Percentiles rank a stretch among this genome's conserved stretches.
Conservation (phyloP, 2,888 invertebrate genomes). For the Sicus ferrugineus region DNA sequence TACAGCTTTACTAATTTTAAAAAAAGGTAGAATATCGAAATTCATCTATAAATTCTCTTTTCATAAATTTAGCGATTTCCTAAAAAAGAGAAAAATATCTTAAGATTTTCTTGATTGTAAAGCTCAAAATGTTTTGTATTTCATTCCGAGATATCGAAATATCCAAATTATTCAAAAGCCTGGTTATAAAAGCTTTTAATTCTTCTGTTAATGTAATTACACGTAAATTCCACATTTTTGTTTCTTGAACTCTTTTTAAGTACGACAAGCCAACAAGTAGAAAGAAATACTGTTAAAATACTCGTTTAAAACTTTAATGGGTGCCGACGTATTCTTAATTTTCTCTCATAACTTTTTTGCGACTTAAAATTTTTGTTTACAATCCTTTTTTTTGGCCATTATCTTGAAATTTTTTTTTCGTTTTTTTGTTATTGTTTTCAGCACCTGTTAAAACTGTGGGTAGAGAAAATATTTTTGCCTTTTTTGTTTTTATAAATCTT, state of each 20-base stretch:
- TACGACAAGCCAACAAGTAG: neutral
- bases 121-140: no score
- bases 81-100: no score
- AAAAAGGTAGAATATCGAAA: no score
- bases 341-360: neutral
- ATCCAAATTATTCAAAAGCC: no score
- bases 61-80: no score
- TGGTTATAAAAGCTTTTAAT: neutral
- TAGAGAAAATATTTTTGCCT: neutral
- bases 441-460: neutral
- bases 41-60: no score
- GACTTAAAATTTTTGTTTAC: constrained; percentile 32
- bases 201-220: neutral
- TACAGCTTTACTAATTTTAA: no score
- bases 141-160: no score
- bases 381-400: constrained; percentile 43
- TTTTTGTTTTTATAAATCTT: neutral
- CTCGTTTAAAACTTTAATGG: neutral
- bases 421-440: neutral
- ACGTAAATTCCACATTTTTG: no score
- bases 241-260: neutral
- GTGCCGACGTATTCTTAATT: neutral
- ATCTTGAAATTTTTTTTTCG: constrained; percentile 37
- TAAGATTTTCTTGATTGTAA: no score
- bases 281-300: neutral